Evolutionary conservation across 2,797 vertebrate species (phyloP).

Genomic region (Coregonus suidteri): DNA sequence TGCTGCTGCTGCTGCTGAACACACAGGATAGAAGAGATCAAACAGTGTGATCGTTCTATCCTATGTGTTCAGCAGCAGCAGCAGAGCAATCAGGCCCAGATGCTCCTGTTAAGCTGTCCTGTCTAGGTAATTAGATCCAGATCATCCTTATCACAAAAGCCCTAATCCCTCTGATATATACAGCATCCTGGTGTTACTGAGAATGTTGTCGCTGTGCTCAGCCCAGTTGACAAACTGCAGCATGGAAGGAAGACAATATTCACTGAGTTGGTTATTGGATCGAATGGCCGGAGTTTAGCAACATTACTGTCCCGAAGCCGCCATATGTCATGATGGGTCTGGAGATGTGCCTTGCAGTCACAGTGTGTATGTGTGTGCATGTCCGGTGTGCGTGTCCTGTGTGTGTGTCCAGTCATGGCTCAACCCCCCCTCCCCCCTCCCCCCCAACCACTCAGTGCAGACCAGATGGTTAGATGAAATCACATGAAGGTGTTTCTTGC

Average conservation of each 20-base stretch:
- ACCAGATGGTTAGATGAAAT: constrained; percentile 7
- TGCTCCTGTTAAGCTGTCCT: constrained; percentile 46
- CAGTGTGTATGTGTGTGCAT: neutral
- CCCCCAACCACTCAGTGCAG: neutral
- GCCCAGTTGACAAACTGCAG: constrained; percentile 50
- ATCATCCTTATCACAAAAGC: constrained; percentile 68
- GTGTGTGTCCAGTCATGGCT: neutral
- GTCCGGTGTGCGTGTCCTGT: neutral
- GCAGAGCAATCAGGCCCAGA: constrained; percentile 38
- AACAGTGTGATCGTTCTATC: neutral
- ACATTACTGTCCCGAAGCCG: constrained; percentile 30
- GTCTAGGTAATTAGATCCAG: constrained; percentile 56
- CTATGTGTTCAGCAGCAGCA: constrained; percentile 15
- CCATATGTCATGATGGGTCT: constrained; percentile 42
- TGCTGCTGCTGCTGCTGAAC: neutral
- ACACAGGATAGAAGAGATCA: constrained; percentile 14
- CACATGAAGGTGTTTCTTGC: neutral
- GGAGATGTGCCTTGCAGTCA: constrained; percentile 11
- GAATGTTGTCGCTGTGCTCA: constrained; percentile 45
- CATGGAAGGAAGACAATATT: constrained; percentile 46
- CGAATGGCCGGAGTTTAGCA: constrained; percentile 47
- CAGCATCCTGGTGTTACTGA: constrained; percentile 33
- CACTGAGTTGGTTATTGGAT: constrained; percentile 58
- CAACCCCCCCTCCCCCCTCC: too few species aligned
- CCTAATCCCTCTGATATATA: constrained; percentile 59